These are phyloP conservation scores for Drosophila hydei DNA, from an alignment of 1,140 invertebrate genomes.

Conservation along the genomic window DNA sequence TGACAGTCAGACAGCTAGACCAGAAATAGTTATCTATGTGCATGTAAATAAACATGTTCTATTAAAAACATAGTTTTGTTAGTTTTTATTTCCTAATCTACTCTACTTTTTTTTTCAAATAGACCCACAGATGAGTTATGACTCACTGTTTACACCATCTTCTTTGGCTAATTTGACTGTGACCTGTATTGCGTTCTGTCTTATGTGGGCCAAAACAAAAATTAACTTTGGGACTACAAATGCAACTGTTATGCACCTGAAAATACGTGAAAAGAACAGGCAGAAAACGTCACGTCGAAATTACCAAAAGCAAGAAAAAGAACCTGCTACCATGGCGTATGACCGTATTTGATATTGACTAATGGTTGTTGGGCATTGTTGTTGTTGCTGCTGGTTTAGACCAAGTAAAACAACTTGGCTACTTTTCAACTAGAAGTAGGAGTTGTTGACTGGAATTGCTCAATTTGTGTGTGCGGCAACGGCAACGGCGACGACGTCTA, in stretches of 20 bases:
- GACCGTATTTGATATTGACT: constrained; percentile 78
- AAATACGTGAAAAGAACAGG: constrained; percentile 17
- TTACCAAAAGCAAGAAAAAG: constrained; percentile 72
- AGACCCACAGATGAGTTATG: no score
- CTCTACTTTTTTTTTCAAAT: no score
- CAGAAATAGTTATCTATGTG: no score
- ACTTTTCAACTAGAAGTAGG: constrained; percentile 79
- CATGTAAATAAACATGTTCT: no score
- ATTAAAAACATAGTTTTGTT: no score
- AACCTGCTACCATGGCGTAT: constrained; percentile 76
- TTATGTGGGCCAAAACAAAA: constrained; percentile 29
- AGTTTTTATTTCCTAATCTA: no score
- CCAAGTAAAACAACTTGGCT: constrained; percentile 67
- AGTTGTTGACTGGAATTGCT: constrained; percentile 81
- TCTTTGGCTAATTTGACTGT: neutral
- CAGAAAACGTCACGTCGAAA: constrained; percentile 65
- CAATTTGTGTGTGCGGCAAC: constrained; percentile 72
- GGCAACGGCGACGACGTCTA: constrained; percentile 10
- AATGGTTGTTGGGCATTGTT: constrained; percentile 55
- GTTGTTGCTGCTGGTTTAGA: constrained; percentile 36
- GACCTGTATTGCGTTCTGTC: neutral
- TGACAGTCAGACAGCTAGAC: no score
- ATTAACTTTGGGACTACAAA: constrained; percentile 9
- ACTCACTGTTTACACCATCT: neutral
- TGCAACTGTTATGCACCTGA: constrained; percentile 3